A percentile compares a stretch with the other conserved stretches of the same genome.
These are phyloP conservation scores for Chrysomallon squamiferum DNA, from an alignment of 1,140 invertebrate genomes.

Conservation along the genomic window DNA sequence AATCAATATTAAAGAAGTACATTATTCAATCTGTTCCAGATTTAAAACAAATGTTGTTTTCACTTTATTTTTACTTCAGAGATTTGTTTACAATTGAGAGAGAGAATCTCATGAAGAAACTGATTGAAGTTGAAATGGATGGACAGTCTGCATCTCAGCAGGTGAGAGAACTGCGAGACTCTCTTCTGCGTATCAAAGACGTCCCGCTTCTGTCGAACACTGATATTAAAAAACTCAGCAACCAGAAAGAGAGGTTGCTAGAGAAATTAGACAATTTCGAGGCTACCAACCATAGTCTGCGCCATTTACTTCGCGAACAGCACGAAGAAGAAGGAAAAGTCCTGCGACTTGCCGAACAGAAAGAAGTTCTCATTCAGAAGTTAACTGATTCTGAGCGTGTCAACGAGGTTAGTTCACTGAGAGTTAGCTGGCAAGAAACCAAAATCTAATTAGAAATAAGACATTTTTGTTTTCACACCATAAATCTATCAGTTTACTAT, in stretches of 20 bases:
- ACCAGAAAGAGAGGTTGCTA: conserved; percentile 56
- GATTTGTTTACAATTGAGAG: conserved; percentile 45
- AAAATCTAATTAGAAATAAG: no score
- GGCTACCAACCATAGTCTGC: conserved; percentile 54
- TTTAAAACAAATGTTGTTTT: not conserved
- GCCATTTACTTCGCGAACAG: conserved; percentile 53
- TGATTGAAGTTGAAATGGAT: conserved; percentile 62
- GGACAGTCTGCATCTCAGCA: conserved; percentile 58
- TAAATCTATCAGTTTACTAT: no score
- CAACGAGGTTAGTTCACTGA: conserved; percentile 42
- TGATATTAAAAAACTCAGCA: conserved; percentile 43
- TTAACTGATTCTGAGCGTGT: conserved; percentile 48
- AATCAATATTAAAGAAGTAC: no score
- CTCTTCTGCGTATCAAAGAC: conserved; percentile 44
- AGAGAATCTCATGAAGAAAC: conserved; percentile 60
- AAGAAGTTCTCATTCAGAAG: conserved; percentile 54
- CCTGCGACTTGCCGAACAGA: conserved; percentile 50
- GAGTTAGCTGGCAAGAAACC: no score
- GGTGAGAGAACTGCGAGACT: conserved; percentile 43
- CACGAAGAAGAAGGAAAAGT: conserved; percentile 54
- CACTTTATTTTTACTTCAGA: not conserved
- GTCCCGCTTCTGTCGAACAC: conserved; percentile 39
- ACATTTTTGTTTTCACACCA: no score
- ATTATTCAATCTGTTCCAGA: no score
- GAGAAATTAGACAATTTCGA: conserved; percentile 60